Base-by-base conservation (phyloP, 2,888 invertebrate genomes). In the Adelognathus sp. region DNA sequence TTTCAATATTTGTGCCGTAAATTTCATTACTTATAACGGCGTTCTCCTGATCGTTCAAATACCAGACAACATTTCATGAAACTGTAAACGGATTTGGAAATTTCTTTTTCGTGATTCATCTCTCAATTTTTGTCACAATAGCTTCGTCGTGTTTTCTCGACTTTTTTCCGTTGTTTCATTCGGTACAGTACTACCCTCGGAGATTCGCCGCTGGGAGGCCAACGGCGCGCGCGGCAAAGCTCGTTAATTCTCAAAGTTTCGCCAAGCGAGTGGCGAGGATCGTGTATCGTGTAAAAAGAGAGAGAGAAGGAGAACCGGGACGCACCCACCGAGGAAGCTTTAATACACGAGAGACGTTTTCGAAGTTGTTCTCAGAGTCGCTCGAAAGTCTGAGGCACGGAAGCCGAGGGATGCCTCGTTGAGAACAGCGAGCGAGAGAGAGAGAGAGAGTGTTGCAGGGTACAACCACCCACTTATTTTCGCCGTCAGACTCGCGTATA, bases 181-280 rank as follows among this genome's bases (percentile, higher is more conserved):
- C 21, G 9, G 24, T 18, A 50, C 11, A 50, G 24, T 24, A n/a
- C 50, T 50, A 24, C 24, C 50, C 11, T 50, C 21, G 21, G 9
- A 50, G 24, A 50, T 50, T 50, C 50, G 11, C n/a, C 24, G 4
- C 21, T 11, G 24, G 2, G 24, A 50, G 50, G 18, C 24, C 11
- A 54, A 29, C 29, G 29, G 14, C 14, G 14, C 5, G 14, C 29
- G 14, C 16, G 58, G 67, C 56, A 64, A 58, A 63, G 76, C 75
- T 79, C 75, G 75, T 75, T 79, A 79, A 79, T 79, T 79, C 71
- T 46, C 66, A 71, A 79, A 79, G 79, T 79, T 79, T 75, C 16
- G 39, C 41, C 21, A 21, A 50, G 50, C 33, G 52, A 33, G 52
- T 4, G 33, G 39, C 29, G 24, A 33, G 50, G 54, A 21, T 63